Percentiles rank a stretch among this genome's conserved stretches.
phyloP scores from a whole-genome alignment of 2,888 invertebrate genomes.

The Phasia obesa region DNA sequence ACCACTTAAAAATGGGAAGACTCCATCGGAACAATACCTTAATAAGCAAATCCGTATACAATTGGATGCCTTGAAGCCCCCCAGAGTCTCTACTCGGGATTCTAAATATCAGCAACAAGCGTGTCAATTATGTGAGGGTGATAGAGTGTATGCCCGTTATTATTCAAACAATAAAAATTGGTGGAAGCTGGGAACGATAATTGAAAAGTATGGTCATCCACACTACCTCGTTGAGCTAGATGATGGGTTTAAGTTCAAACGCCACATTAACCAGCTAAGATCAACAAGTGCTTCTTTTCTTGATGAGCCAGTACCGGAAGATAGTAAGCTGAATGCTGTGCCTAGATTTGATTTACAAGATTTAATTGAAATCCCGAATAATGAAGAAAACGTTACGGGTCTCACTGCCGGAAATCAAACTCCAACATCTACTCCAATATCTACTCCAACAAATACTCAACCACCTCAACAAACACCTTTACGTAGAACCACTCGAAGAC shows the following conservation, averaged over 20 bases:
- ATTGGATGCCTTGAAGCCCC: slow-evolving; percentile 25
- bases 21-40: slow-evolving; percentile 57
- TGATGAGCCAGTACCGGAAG: too few relatives aligned
- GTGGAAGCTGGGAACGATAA: slow-evolving; percentile 17
- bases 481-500: too few relatives aligned
- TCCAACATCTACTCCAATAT: too few relatives aligned
- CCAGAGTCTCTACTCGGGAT: background rate
- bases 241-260: slow-evolving; percentile 33
- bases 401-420: too few relatives aligned
- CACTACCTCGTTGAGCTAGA: slow-evolving; percentile 42
- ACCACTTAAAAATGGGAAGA: slow-evolving; percentile 49
- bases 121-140: slow-evolving; percentile 17
- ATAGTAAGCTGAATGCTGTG: too few relatives aligned
- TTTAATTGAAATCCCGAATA: too few relatives aligned
- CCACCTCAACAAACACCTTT: too few relatives aligned
- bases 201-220: slow-evolving; percentile 35
- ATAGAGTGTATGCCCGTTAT: slow-evolving; percentile 24
- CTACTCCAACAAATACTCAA: too few relatives aligned
- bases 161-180: slow-evolving; percentile 35
- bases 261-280: slow-evolving; percentile 39
- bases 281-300: background rate
- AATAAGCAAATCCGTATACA: slow-evolving; percentile 44
- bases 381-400: too few relatives aligned
- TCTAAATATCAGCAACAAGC: background rate
- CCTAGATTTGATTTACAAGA: too few relatives aligned